Base-by-base conservation (phyloP, 1,140 invertebrate species). In the Tribolium madens region DNA sequence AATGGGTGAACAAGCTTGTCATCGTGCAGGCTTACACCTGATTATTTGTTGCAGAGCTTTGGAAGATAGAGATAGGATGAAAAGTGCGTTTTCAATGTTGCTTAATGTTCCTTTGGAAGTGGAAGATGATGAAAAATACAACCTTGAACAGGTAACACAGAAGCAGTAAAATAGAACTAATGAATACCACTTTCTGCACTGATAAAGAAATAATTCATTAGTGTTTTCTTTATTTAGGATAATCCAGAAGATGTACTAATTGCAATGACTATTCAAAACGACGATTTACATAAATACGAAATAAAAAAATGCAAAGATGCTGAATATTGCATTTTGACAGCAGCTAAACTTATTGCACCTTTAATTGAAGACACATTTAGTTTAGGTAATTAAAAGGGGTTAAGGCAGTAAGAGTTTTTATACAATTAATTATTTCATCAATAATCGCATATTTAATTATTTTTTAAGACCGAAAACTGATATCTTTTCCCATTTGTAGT, bases 51-150 rank as follows among this genome's bases (percentile, higher is more conserved):
- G 98, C 81, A 97, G 96, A 87, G 95, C 97, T 10, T 87, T 99
- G 53, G 95, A 93, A 14, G 97, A 99, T 87, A 91, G 92, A 4
- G 97, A 99, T 77, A 97, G 96, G 83, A 98, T 98, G 90, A 97
- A 97, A 88, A 92, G 92, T 80, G 92, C 94, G 4, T 99, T 99
- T 87, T 91, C 94, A 76, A 93, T 96, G 78, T 87, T 99, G 76
- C 87, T 99, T 15, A 94, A 97, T 78, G 94, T 98, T 68, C 94
- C 95, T 68, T 84, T 95, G 14, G 92, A 96, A 82, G 88, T 93
- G 77, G 94, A 96, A 81, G 94, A 96, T 83, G 94, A 96, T 75
- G 91, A 95, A 77, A 94, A 95, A 85, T 94, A 94, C 81, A 87
- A 79, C 72, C 48, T 80, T 12, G 83, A 85, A 17, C 85, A 86